A percentile compares a stretch with the other conserved stretches of the same genome.
phyloP scores from a whole-genome alignment of 2,113 vertebrate species.

The Sorex fumeus region DNA sequence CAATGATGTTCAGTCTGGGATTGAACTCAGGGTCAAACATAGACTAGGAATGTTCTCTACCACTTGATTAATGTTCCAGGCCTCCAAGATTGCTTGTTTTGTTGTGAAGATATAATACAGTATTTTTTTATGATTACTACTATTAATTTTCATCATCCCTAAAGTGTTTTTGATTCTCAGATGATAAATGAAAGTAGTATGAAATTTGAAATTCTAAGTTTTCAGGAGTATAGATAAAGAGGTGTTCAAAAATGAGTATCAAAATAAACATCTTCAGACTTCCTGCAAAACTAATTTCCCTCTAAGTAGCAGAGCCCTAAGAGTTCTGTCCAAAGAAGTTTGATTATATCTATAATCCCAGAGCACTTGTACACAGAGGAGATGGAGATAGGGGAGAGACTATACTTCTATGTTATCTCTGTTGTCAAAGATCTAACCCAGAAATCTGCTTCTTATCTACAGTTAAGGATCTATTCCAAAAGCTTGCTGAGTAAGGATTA shows the following conservation, averaged over 20 bases:
- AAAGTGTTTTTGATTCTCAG: conserved; percentile 22
- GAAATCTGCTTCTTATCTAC: background rate
- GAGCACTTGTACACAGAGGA: rapidly evolving
- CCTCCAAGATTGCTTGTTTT: background rate
- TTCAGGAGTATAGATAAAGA: conserved; percentile 22
- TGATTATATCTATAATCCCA: background rate
- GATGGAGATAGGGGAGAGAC: background rate
- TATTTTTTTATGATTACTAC: conserved; percentile 45
- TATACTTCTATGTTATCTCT: no score
- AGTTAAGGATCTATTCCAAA: background rate
- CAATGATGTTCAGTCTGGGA: no score
- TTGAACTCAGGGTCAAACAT: no score
- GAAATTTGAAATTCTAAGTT: conserved; percentile 44
- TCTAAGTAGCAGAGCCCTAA: background rate
- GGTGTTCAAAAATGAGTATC: background rate
- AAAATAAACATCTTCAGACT: background rate
- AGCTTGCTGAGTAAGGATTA: background rate
- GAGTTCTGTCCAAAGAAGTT: background rate
- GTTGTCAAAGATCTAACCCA: background rate
- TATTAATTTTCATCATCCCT: conserved; percentile 14
- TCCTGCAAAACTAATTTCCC: background rate
- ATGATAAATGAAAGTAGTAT: conserved; percentile 1
- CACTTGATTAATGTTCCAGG: no score
- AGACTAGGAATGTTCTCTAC: no score
- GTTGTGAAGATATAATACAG: background rate